Evolutionary conservation across 2,888 invertebrate genomes (phyloP).

Genomic region (Athrips mouffetella): DNA sequence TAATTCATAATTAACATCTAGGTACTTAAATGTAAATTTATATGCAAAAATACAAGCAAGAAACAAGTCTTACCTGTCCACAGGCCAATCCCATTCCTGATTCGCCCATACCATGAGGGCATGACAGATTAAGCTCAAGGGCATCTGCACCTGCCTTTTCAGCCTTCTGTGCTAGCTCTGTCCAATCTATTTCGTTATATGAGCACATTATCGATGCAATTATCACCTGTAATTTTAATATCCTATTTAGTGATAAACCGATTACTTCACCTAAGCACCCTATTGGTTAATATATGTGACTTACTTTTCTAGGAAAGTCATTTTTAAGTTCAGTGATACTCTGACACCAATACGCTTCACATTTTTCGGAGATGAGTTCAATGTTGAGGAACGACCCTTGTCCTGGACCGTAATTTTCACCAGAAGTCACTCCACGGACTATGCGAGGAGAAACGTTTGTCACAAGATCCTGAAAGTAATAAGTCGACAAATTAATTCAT

Average conservation of each 20-base stretch:
- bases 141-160: slow-evolving; percentile 94
- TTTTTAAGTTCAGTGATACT: slow-evolving; percentile 92
- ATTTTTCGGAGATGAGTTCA: slow-evolving; percentile 98
- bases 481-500: too few relatives aligned
- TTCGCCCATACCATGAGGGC: slow-evolving; percentile 99
- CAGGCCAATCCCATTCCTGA: slow-evolving; percentile 99
- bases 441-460: slow-evolving; percentile 99
- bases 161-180: slow-evolving; percentile 85
- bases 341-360: slow-evolving; percentile 93
- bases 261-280: too few relatives aligned
- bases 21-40: not conserved
- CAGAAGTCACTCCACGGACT: slow-evolving; percentile 94
- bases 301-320: slow-evolving; percentile 92
- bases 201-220: slow-evolving; percentile 98
- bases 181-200: slow-evolving; percentile 93
- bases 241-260: not conserved
- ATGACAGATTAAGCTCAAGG: slow-evolving; percentile 96
- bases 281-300: slow-evolving; percentile 9
- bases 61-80: slow-evolving; percentile 84
- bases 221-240: slow-evolving; percentile 79
- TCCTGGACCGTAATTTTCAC: slow-evolving; percentile 95
- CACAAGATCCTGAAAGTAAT: slow-evolving; percentile 86
- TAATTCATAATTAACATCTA: too few relatives aligned
- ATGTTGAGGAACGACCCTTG: slow-evolving; percentile 98
- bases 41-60: not conserved